Evolutionary conservation across 92 coral and sea anemone genomes (phyloP), one percentile per base, ranked within the genome.

Genomic region (Virgularia gustaviana): DNA sequence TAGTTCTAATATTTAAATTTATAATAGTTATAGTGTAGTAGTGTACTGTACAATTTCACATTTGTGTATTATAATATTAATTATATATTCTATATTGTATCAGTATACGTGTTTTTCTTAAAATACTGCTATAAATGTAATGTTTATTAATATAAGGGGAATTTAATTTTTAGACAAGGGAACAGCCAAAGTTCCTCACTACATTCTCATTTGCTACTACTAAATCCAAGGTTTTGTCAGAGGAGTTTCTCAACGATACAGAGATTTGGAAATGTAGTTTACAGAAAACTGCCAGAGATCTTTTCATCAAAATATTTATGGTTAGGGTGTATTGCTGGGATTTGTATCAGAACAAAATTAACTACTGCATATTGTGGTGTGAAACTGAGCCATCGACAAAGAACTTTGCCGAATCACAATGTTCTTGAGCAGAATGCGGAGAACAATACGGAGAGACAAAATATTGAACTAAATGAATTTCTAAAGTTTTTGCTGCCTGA

Each of bases 401-500:
- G 72, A 4, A 64, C 88, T n/a, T 74, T 61, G 25, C 73, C 79
- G 9, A 76, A 80, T 18, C 77, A 16, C 22, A 30, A 15, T 9
- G 18, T 23, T 1, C 55, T 35, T 24, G 27, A 62, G 16, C 71
- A 78, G 34, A 58, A 2, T 23, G 57, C 28, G 54, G 80, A 85
- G 29, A 44, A 62, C 27, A 22, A 63, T 31, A 79, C 67, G 43
- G 57, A 66, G 18, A 79, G 81, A 32, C 90, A 90, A 42, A 84
- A 80, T 20, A 78, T 92, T 47, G 78, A 85, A 81, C 86, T 89
- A 25, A 78, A 58, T 18, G 90, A 84, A 65, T 89, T 92, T 65
- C 71, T 90, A 39, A 89, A 82, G 27, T 80, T 92, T 39, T 38
- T 92, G 11, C 79, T 83, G 83, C 98, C 98, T 18, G 98, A 92